Base-by-base conservation (phyloP, 2,888 invertebrate species). In the Eupithecia subfuscata region DNA sequence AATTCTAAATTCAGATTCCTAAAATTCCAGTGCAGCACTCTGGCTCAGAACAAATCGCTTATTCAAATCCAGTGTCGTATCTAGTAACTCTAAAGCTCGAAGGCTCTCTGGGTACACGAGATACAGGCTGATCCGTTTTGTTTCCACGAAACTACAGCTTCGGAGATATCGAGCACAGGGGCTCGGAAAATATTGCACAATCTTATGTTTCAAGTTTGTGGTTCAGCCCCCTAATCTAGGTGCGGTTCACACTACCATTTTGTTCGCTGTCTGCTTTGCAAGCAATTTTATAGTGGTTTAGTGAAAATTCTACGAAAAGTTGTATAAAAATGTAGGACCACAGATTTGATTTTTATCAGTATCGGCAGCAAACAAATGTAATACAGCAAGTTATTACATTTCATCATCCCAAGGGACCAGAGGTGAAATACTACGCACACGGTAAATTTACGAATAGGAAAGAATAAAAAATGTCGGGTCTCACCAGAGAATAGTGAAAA, bases 61-160 rank as follows among this genome's bases (percentile, higher is more conserved):
- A 81, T 82, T 81, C 81, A 76, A 81, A 84, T 82, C 81, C 78
- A 16, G 75, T 73, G 78, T 74, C 87, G 80, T 80, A 86, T 91
- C 90, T 79, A 91, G 90, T 78, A 79, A 75, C 81, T 79, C 74
- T 82, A 81, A 75, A 81, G 84, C 85, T 77, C 74, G 83, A 65
- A 82, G 81, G 80, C 80, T 82, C 82, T 77, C 84, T 85, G 84
- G 82, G 84, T 85, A 84, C 83, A 76, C 81, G 81, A 85, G 88
- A 89, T 89, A 88, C 88, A 85, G 60, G 84, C 87, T 90, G 91
- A 92, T 91, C 91, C 90, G 86, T 91, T 92, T 91, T 89, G 90
- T 91, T 89, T 88, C 85, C 84, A 78, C 82, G 83, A 85, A 83
- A 84, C 84, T 83, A 82, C 79, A 81, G 80, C 79, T 78, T 81